phyloP scores from a whole-genome alignment of 1,140 invertebrate genomes.

The Samia ricini region DNA sequence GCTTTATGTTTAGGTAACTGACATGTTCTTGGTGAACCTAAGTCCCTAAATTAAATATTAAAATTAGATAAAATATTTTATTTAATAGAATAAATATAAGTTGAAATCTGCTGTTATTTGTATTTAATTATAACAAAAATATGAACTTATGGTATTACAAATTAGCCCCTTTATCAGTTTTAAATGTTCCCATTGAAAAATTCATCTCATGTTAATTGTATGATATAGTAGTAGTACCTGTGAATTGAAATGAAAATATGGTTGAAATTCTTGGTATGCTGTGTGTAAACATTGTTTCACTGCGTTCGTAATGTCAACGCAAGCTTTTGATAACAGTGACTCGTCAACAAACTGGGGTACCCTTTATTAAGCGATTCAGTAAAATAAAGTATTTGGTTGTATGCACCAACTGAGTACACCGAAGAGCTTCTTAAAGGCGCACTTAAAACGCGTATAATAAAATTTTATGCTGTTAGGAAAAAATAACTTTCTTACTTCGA shows the following conservation, averaged over 20 bases:
- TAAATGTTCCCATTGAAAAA: background rate
- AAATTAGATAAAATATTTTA: no score
- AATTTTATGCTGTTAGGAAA: background rate
- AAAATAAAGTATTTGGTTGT: background rate
- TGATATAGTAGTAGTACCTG: background rate
- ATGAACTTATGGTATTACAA: no score
- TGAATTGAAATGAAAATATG: constrained; percentile 1
- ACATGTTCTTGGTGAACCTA: no score
- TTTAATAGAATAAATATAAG: no score
- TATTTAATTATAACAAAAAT: no score
- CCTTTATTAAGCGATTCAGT: background rate
- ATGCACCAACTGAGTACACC: background rate
- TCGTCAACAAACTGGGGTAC: background rate
- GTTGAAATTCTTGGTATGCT: constrained; percentile 9
- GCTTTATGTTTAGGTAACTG: no score
- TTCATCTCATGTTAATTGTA: background rate
- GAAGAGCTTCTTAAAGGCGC: background rate
- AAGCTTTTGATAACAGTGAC: constrained; percentile 8
- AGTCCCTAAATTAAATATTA: no score
- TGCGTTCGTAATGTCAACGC: constrained; percentile 11
- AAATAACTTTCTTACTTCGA: background rate
- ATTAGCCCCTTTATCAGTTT: background rate
- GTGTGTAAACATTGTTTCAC: constrained; percentile 3
- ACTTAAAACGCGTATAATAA: background rate
- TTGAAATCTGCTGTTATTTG: no score